These are phyloP conservation scores for Macropis europaea DNA, from an alignment of 2,888 invertebrate species.

Conservation along the genomic window DNA sequence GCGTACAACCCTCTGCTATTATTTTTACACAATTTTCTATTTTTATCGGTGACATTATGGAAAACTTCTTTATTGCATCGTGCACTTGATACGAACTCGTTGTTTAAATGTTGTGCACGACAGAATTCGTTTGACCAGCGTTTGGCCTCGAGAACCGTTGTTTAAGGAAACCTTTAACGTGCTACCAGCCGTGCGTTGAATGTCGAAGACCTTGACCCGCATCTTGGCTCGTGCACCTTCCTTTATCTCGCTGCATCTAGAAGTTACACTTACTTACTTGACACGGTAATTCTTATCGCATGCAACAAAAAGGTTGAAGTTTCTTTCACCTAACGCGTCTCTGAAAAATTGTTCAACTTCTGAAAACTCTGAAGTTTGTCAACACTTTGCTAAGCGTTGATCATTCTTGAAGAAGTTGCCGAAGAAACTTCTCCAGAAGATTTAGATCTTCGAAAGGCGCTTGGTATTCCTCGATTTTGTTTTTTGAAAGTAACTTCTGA, in stretches of 20 bases:
- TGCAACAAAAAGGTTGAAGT: not conserved
- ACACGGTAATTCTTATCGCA: slow-evolving; percentile 26
- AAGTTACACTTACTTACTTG: not conserved
- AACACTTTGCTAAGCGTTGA: no score
- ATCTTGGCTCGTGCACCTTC: not conserved
- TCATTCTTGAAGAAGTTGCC: no score
- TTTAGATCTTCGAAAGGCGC: no score
- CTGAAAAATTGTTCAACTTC: not conserved
- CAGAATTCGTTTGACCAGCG: not conserved
- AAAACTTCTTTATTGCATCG: no score
- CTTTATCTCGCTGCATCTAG: slow-evolving; percentile 11
- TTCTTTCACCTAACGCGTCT: not conserved
- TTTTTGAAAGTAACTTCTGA: no score
- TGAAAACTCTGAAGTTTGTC: not conserved
- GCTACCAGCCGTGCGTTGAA: slow-evolving; percentile 35
- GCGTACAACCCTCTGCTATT: no score
- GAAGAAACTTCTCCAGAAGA: no score
- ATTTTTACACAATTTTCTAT: no score
- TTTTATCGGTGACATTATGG: no score
- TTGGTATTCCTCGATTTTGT: no score
- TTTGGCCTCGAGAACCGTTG: not conserved
- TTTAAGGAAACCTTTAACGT: slow-evolving; percentile 44
- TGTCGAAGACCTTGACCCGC: slow-evolving; percentile 49
- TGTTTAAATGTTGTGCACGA: not conserved
- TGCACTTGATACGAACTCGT: not conserved